Evolutionary conservation across 92 coral and sea anemone genomes (phyloP).

Genomic region (Palythoa heliodiscus): DNA sequence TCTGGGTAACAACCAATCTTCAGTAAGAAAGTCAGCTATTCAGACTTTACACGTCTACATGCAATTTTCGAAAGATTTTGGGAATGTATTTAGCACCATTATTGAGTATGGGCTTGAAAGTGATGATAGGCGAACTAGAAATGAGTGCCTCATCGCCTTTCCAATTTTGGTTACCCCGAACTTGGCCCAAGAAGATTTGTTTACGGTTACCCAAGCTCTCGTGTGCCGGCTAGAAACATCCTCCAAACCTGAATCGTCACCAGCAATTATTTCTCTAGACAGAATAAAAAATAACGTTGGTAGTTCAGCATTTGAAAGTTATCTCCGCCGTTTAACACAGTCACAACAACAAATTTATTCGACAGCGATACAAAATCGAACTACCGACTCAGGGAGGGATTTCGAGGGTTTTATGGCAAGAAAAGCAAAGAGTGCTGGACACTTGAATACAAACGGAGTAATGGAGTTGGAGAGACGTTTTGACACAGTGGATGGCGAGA

Average conservation of each 20-base stretch:
- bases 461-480: constrained; percentile 42
- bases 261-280: constrained; percentile 93
- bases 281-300: constrained; percentile 94
- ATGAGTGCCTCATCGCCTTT: constrained; percentile 89
- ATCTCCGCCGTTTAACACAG: constrained; percentile 78
- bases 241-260: constrained; percentile 76
- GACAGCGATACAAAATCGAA: constrained; percentile 76
- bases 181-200: constrained; percentile 95
- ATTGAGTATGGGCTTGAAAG: constrained; percentile 95
- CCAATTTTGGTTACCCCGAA: constrained; percentile 97
- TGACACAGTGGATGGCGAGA: constrained; percentile 64
- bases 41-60: constrained; percentile 99
- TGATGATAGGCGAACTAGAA: constrained; percentile 88
- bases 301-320: constrained; percentile 74
- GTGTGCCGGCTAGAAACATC: constrained; percentile 86
- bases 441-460: constrained; percentile 80
- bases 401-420: constrained; percentile 70
- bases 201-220: constrained; percentile 91
- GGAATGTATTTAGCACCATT: constrained; percentile 88
- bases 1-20: constrained; percentile 91
- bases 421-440: constrained; percentile 95
- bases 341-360: constrained; percentile 72
- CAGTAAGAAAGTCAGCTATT: constrained; percentile 92
- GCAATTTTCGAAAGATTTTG: constrained; percentile 87
- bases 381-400: constrained; percentile 57